A percentile compares a stretch with the other conserved stretches of the same genome.
Conservation (phyloP, 2,888 invertebrate species). For the Xanthostigma xanthostigma region DNA sequence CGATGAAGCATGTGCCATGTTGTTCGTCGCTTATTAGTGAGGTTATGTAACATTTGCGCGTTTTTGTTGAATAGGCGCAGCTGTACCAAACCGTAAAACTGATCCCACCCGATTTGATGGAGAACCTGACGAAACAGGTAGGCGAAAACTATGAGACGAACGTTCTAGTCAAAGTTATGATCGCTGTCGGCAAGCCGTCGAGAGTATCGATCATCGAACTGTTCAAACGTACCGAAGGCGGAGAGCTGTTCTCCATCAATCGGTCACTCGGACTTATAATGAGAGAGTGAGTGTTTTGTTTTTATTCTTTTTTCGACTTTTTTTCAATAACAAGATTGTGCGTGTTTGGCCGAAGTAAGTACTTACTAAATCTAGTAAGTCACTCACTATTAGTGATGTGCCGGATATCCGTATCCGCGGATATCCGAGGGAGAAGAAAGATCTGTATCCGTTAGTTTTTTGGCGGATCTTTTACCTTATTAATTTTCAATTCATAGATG, state of each 20-base stretch:
- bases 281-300: conserved; percentile 12
- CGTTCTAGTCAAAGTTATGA: conserved; percentile 35
- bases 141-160: conserved; percentile 35
- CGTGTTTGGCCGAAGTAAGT: too few relatives aligned
- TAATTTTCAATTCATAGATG: too few relatives aligned
- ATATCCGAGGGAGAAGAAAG: too few relatives aligned
- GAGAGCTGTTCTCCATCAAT: conserved; percentile 53
- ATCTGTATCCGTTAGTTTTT: too few relatives aligned
- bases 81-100: background rate
- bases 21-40: too few relatives aligned
- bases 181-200: conserved; percentile 19
- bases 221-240: conserved; percentile 48
- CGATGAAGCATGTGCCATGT: too few relatives aligned
- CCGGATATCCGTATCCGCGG: too few relatives aligned
- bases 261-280: conserved; percentile 46
- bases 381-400: too few relatives aligned
- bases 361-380: too few relatives aligned
- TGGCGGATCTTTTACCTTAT: too few relatives aligned
- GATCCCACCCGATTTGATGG: conserved; percentile 24
- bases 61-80: background rate
- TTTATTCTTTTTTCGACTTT: conserved; percentile 4
- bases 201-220: conserved; percentile 43
- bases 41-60: too few relatives aligned
- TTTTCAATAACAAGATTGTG: too few relatives aligned
- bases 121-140: conserved; percentile 26